Base-by-base conservation (phyloP, 1,140 invertebrate genomes). In the Anastrepha ludens region DNA sequence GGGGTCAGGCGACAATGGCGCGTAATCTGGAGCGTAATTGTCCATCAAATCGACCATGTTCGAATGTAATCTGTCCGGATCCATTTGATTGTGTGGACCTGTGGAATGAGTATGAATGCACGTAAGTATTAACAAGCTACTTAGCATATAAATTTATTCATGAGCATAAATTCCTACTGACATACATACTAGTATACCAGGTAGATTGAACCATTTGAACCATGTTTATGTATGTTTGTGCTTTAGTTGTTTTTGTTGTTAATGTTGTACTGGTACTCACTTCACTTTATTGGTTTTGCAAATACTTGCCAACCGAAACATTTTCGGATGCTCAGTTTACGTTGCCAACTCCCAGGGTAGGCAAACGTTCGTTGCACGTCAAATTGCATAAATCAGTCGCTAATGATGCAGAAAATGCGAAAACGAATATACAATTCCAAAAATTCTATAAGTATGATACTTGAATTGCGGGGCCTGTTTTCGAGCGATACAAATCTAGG, bases 91-190 rank as follows among this genome's bases (percentile, higher is more conserved):
- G 96, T 93, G 94, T 95, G 62, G 95, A 96, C 92, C 92, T 96
- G 60, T 96, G 96, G 96, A 94, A 94, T 91, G 94, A 95, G 89
- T 95, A 95, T 89, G 95, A 96, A 90, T 96, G 96, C 95, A 95
- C 94, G 96, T 96, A 93, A 94, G 94, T 94, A 88, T 9, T 60
- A 81, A 55, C 50, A 20, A 6, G 5, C n/a, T n/a, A 7, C 17
- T 55, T 55, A 55, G n/a, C 44, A 81, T 81, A 47, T 58, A 81
- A 81, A 55, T 74, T 74, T 74, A 44, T 74, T 74, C 67, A 74
- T n/a, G 41, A 74, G 50, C 67, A 74, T 74, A 44, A 44, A 3
- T 74, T 17, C 1, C 41, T 29, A 29, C 29, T 29, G 29, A 29
- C 29, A 29, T 29, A 29, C 29, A 29, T 29, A 29, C 1, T 0